Percentiles rank a stretch among this genome's conserved stretches.
Conservation (phyloP, 2,113 vertebrate species). For the Alligator sinensis region DNA sequence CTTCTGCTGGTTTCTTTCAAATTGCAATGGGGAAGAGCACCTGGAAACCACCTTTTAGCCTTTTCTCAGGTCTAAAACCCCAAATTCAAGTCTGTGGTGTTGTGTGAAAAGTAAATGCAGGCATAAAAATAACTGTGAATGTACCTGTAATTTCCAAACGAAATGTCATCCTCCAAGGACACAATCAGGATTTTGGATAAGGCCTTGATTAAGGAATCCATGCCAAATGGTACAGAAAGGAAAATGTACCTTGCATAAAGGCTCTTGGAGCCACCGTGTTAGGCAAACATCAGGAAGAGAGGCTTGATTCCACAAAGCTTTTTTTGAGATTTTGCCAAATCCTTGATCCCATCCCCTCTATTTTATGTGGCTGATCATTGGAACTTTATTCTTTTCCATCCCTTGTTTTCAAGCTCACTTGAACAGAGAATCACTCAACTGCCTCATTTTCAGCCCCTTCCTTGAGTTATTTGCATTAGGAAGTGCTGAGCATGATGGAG, state of each 20-base stretch:
- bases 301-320: neutral
- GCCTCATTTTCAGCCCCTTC: too few species aligned
- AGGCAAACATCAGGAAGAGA: neutral
- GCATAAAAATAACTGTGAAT: neutral
- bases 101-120: neutral
- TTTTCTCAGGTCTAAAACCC: neutral
- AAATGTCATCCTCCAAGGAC: too few species aligned
- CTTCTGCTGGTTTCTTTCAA: neutral
- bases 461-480: too few species aligned
- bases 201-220: neutral
- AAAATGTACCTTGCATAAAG: neutral
- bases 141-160: neutral
- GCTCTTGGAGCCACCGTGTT: neutral
- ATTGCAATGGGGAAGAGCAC: neutral
- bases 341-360: too few species aligned
- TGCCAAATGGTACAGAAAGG: neutral
- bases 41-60: neutral
- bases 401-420: too few species aligned
- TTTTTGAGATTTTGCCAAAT: neutral
- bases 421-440: too few species aligned
- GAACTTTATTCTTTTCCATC: too few species aligned
- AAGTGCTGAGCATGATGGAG: too few species aligned
- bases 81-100: neutral
- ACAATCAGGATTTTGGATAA: neutral
- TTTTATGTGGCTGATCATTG: too few species aligned